Conservation (phyloP, 2,113 vertebrate species). For the Nesogale talazaci region DNA sequence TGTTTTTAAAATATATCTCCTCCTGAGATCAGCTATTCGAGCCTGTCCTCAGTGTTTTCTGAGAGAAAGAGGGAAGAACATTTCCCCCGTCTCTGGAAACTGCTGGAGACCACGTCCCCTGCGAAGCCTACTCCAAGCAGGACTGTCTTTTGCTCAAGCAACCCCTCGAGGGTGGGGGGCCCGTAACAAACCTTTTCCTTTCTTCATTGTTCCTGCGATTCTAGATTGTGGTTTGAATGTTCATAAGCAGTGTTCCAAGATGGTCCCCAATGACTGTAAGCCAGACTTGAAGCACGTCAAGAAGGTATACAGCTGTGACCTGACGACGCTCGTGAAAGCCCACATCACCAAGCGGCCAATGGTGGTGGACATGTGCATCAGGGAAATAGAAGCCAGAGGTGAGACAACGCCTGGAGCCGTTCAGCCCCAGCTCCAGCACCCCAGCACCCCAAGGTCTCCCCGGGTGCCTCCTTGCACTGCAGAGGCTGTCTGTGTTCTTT, state of each 20-base stretch:
- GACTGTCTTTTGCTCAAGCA: constrained; percentile 40
- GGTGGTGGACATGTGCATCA: constrained; percentile 99
- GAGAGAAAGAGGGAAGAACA: background rate
- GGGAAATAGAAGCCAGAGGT: constrained; percentile 98
- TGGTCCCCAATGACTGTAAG: constrained; percentile 98
- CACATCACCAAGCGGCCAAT: constrained; percentile 97
- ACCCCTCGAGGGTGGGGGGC: constrained; percentile 19
- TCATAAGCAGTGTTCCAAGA: constrained; percentile 98
- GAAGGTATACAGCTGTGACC: constrained; percentile 97
- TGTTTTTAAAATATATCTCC: background rate
- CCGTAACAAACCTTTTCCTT: background rate
- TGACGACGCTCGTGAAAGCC: constrained; percentile 98
- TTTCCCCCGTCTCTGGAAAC: background rate
- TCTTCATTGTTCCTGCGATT: constrained; percentile 54
- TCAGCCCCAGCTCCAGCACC: constrained; percentile 13
- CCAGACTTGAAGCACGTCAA: constrained; percentile 94
- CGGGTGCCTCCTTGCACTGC: constrained; percentile 11
- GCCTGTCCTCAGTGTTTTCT: background rate
- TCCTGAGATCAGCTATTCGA: background rate
- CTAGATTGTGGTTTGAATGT: constrained; percentile 98
- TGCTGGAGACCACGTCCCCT: background rate
- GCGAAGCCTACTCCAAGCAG: constrained; percentile 19
- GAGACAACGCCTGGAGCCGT: no score
- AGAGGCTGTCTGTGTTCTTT: constrained; percentile 50
- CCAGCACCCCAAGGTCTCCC: background rate